Evolutionary conservation across 2,113 vertebrate genomes (phyloP).

Genomic region (Recurvirostra avosetta): DNA sequence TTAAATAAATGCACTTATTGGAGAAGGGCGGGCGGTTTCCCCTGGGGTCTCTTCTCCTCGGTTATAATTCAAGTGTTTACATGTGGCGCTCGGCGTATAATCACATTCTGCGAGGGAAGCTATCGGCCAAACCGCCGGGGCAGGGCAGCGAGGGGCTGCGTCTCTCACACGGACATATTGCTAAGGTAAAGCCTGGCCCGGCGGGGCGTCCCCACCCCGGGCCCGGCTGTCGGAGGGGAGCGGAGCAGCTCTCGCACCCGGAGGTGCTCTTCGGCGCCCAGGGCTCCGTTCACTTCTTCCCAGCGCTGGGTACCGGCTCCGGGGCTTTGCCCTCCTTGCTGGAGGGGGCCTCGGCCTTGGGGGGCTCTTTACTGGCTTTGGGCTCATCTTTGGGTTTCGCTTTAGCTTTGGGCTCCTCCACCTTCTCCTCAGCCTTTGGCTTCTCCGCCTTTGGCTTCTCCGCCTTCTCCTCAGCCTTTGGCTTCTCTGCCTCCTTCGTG

Average conservation of each 20-base stretch:
- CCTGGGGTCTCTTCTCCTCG: slow-evolving; percentile 52
- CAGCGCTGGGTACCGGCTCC: slow-evolving; percentile 16
- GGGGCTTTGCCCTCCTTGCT: slow-evolving; percentile 44
- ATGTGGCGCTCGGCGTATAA: slow-evolving; percentile 75
- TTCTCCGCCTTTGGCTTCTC: slow-evolving; percentile 28
- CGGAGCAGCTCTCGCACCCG: background rate
- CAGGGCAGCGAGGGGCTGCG: background rate
- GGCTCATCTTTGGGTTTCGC: slow-evolving; percentile 66
- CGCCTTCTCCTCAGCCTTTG: slow-evolving; percentile 51
- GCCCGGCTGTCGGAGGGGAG: background rate
- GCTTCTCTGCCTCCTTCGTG: slow-evolving; percentile 55
- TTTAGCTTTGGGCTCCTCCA: slow-evolving; percentile 63
- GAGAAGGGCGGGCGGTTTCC: slow-evolving; percentile 34
- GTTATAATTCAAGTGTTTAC: slow-evolving; percentile 79
- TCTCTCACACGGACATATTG: slow-evolving; percentile 42
- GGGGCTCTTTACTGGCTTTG: slow-evolving; percentile 48
- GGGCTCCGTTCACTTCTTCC: slow-evolving; percentile 59
- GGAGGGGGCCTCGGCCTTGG: slow-evolving; percentile 32
- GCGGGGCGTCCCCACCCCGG: background rate
- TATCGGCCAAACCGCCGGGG: slow-evolving; percentile 63
- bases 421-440: slow-evolving; percentile 56
- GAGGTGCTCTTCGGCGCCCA: background rate
- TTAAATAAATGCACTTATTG: slow-evolving; percentile 88
- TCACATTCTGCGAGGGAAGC: slow-evolving; percentile 82
- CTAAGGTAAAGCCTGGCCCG: slow-evolving; percentile 59